Evolutionary conservation across 2,888 invertebrate species (phyloP).

Genomic region (Lochmaea crataegi): DNA sequence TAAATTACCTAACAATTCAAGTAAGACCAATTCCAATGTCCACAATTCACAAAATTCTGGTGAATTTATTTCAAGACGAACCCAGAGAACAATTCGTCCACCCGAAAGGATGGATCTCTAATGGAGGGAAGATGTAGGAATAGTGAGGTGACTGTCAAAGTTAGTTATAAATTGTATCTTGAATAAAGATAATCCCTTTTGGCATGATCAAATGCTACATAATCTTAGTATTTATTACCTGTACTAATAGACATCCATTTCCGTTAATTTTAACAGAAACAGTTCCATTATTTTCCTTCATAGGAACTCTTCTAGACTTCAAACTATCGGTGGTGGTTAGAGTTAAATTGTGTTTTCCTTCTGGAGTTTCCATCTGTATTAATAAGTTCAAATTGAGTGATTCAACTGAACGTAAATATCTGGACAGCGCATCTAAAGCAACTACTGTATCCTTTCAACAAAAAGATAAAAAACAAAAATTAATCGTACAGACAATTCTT

Average conservation of each 20-base stretch:
- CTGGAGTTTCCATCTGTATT: slow-evolving; percentile 64
- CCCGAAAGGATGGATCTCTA: too few relatives aligned
- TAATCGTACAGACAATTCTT: background rate
- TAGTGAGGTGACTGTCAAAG: too few relatives aligned
- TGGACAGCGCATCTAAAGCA: slow-evolving; percentile 71
- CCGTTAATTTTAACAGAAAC: slow-evolving; percentile 65
- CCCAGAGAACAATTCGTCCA: too few relatives aligned
- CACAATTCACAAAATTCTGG: too few relatives aligned
- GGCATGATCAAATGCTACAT: too few relatives aligned
- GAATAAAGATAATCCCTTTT: too few relatives aligned
- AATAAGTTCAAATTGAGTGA: slow-evolving; percentile 64
- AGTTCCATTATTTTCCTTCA: slow-evolving; percentile 65
- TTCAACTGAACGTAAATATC: slow-evolving; percentile 67
- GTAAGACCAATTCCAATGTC: too few relatives aligned
- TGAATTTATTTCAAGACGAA: too few relatives aligned
- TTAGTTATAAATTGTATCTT: too few relatives aligned
- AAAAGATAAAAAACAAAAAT: slow-evolving; percentile 7
- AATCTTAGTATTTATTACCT: slow-evolving; percentile 61
- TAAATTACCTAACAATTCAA: too few relatives aligned
- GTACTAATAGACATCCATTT: slow-evolving; percentile 70
- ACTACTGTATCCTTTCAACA: slow-evolving; percentile 70
- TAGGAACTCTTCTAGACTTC: slow-evolving; percentile 64
- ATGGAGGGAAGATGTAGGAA: too few relatives aligned
- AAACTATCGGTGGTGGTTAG: slow-evolving; percentile 67
- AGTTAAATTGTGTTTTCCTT: slow-evolving; percentile 63